These are phyloP conservation scores for Calyptommatus sinebrachiatus DNA, from an alignment of 2,113 vertebrate species.

Conservation along the genomic window DNA sequence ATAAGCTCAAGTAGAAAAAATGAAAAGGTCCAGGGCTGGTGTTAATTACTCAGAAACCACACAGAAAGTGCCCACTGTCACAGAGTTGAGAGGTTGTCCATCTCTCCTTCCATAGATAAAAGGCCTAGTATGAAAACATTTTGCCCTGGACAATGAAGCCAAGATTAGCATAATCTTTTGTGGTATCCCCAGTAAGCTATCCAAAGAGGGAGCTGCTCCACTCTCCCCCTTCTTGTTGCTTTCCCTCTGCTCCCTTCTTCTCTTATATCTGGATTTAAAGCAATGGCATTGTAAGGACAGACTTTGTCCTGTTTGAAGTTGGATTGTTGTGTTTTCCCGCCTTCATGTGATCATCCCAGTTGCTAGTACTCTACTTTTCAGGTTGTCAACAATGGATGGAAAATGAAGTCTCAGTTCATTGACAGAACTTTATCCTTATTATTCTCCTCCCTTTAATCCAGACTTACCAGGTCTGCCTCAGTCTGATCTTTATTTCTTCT, in stretches of 20 bases:
- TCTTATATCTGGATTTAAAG: constrained; percentile 89
- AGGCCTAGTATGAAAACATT: constrained; percentile 99
- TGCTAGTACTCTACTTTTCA: constrained; percentile 81
- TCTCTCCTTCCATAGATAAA: constrained; percentile 99
- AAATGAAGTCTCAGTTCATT: constrained; percentile 85
- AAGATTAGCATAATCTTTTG: constrained; percentile 99
- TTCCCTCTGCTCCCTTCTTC: constrained; percentile 35
- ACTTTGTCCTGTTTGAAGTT: constrained; percentile 84
- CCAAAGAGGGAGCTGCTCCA: constrained; percentile 85
- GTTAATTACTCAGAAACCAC: constrained; percentile 99
- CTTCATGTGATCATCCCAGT: constrained; percentile 94
- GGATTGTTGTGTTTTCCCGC: constrained; percentile 94
- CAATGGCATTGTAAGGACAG: constrained; percentile 85
- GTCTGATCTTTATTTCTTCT: constrained; percentile 42
- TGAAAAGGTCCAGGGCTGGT: constrained; percentile 97
- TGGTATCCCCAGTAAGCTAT: constrained; percentile 98
- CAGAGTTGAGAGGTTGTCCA: constrained; percentile 98
- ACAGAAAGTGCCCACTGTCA: constrained; percentile 99
- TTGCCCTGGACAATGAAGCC: constrained; percentile 91
- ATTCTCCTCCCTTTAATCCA: constrained; percentile 75
- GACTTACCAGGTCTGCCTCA: constrained; percentile 57
- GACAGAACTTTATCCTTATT: constrained; percentile 83
- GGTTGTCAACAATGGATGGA: constrained; percentile 84
- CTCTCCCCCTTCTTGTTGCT: constrained; percentile 71
- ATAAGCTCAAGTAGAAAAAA: constrained; percentile 98